Conservation (phyloP, 2,113 vertebrate species). For the Rhineura floridana region DNA sequence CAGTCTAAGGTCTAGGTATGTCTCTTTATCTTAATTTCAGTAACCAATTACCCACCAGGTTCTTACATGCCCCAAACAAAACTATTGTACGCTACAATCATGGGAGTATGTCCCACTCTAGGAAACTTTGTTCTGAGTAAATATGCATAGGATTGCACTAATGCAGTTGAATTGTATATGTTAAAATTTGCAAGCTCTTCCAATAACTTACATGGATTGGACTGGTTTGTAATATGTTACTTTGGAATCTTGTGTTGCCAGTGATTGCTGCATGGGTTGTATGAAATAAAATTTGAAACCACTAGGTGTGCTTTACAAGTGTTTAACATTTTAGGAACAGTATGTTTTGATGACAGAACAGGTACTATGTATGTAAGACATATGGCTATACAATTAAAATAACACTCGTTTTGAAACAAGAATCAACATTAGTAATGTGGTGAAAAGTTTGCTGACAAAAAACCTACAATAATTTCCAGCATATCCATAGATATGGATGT, state of each 20-base stretch:
- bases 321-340: slow-evolving; percentile 54
- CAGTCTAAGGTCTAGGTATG: slow-evolving; percentile 32
- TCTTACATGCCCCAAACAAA: background rate
- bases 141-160: background rate
- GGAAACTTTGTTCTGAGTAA: background rate
- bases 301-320: slow-evolving; percentile 49
- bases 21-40: background rate
- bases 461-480: slow-evolving; percentile 61
- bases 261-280: slow-evolving; percentile 46
- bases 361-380: slow-evolving; percentile 50
- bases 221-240: background rate
- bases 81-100: background rate
- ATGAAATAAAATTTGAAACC: slow-evolving; percentile 61
- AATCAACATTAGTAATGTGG: slow-evolving; percentile 61
- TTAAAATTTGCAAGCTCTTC: slow-evolving; percentile 27
- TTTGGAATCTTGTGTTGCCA: slow-evolving; percentile 44
- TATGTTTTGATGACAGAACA: slow-evolving; percentile 52
- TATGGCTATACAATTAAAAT: slow-evolving; percentile 62
- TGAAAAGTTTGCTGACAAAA: slow-evolving; percentile 59
- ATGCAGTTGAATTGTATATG: slow-evolving; percentile 22
- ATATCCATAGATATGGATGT: slow-evolving; percentile 39
- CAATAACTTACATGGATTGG: background rate
- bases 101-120: background rate
- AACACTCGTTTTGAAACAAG: slow-evolving; percentile 56
- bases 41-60: background rate